Base-by-base conservation (phyloP, 2,888 invertebrate genomes). In the Acholoe squamosa region DNA sequence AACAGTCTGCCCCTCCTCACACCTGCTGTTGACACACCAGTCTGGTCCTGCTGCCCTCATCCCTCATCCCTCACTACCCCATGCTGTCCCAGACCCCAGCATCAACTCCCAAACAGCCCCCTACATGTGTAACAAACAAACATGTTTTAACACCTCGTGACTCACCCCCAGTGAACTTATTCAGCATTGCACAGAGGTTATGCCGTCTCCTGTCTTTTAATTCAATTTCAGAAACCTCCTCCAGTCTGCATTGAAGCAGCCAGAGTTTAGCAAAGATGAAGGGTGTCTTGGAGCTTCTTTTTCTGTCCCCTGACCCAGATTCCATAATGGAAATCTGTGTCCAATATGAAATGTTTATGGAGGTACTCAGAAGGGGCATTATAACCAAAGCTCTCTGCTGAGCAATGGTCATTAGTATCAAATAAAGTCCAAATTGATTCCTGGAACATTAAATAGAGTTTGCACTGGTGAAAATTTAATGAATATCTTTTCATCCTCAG, bases 401-500 rank as follows among this genome's bases (percentile, higher is more conserved):
- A 80, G 80, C 80, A 43, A 80, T 80, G 43, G 80, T 80, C 80
- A 80, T 80, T 80, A 80, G 80, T 80, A 43, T 80, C 34, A 43
- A 80, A 80, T 80, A 33, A 80, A 31, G 0, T 19, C 25, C 14
- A 43, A 80, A 80, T 80, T 80, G 80, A 80, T 80, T 80, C 43
- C 19, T 33, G 80, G 34, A 33, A 80, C 80, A 80, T 43, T 80
- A 43, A 80, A 43, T 80, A 80, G 33, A 80, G 34, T 80, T 80
- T 22, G 33, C n/a, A 5, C 10, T 80, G 33, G 25, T 34, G 80
- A 80, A 80, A 80, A 33, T 43, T 80, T 43, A 16, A 80, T 80
- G 22, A 80, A 80, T 80, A 22, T 80, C 33, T 80, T 80, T 14
- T 71, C 34, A 22, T 22, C 43, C 16, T n/a, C 22, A 61, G 7